phyloP scores from a whole-genome alignment of 1,140 invertebrate genomes.

The Rhynchophorus ferrugineus region DNA sequence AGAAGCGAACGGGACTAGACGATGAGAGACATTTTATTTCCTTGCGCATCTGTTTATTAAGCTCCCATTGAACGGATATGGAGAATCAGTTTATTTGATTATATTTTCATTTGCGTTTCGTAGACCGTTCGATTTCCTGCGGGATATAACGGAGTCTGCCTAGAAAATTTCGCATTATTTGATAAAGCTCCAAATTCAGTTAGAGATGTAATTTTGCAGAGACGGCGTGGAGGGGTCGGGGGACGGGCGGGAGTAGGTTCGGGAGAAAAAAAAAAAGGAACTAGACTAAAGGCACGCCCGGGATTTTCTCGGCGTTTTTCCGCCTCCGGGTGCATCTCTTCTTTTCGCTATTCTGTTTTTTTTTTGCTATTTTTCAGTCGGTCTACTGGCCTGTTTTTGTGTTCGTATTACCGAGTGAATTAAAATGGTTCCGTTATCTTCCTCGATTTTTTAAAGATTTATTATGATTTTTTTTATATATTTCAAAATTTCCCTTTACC shows the following conservation, averaged over 20 bases:
- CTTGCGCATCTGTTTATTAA: neutral
- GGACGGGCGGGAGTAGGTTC: conserved; percentile 1
- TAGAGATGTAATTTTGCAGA: conserved; percentile 9
- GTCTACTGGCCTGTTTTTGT: too few relatives aligned
- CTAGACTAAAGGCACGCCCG: too few relatives aligned
- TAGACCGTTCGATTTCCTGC: conserved; percentile 9
- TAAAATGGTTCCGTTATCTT: too few relatives aligned
- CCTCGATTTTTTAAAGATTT: too few relatives aligned
- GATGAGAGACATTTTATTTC: neutral
- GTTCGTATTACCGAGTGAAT: too few relatives aligned
- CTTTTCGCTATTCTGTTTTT: too few relatives aligned
- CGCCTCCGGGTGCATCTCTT: too few relatives aligned
- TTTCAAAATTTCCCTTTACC: too few relatives aligned
- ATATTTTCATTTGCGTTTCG: conserved; percentile 23
- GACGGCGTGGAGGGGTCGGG: too few relatives aligned
- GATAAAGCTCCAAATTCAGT: conserved; percentile 10
- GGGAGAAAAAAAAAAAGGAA: too few relatives aligned
- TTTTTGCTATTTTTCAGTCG: too few relatives aligned
- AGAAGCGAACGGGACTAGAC: neutral
- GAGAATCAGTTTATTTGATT: conserved; percentile 27
- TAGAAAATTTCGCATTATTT: conserved; percentile 10
- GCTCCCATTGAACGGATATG: conserved; percentile 22
- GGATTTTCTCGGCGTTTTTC: conserved; percentile 1
- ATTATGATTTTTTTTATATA: too few relatives aligned
- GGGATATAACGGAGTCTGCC: conserved; percentile 10